Conservation (phyloP, 2,888 invertebrate genomes). For the Chrysopilus asiliformis region DNA sequence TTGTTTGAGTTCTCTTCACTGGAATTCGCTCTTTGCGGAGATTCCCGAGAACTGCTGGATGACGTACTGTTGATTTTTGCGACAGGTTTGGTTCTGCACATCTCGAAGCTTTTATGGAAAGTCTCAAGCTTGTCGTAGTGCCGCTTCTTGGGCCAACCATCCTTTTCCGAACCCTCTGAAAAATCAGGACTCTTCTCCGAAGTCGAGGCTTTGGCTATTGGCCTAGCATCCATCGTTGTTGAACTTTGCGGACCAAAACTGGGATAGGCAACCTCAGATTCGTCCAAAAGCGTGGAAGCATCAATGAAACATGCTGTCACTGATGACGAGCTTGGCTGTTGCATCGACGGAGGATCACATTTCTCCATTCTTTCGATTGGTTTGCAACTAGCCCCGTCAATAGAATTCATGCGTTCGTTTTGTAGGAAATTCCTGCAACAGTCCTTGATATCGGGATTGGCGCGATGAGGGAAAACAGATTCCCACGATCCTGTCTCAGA, state of each 20-base stretch:
- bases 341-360: conserved; percentile 1
- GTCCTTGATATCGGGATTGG: conserved; percentile 30
- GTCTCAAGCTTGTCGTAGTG: conserved; percentile 26
- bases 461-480: conserved; percentile 40
- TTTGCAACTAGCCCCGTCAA: too few relatives aligned
- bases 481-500: conserved; percentile 54
- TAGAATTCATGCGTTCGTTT: conserved; percentile 28
- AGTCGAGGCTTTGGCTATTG: neutral
- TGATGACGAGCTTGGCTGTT: conserved; percentile 14
- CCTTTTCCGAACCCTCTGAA: conserved; percentile 7
- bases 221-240: conserved; percentile 1
- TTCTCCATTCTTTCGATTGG: too few relatives aligned
- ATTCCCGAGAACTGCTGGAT: conserved; percentile 22
- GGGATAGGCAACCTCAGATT: conserved; percentile 40
- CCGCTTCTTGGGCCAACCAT: conserved; percentile 5
- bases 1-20: conserved; percentile 24
- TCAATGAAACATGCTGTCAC: conserved; percentile 58
- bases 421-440: conserved; percentile 37
- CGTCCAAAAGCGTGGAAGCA: conserved; percentile 60
- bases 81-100: conserved; percentile 24
- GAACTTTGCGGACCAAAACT: conserved; percentile 15
- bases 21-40: conserved; percentile 18
- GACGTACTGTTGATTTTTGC: conserved; percentile 1
- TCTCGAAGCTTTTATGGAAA: conserved; percentile 33
- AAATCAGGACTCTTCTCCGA: conserved; percentile 1